These are phyloP conservation scores for Pseudomyrmex flavicornis DNA, from an alignment of 1,140 invertebrate species.

Conservation along the genomic window DNA sequence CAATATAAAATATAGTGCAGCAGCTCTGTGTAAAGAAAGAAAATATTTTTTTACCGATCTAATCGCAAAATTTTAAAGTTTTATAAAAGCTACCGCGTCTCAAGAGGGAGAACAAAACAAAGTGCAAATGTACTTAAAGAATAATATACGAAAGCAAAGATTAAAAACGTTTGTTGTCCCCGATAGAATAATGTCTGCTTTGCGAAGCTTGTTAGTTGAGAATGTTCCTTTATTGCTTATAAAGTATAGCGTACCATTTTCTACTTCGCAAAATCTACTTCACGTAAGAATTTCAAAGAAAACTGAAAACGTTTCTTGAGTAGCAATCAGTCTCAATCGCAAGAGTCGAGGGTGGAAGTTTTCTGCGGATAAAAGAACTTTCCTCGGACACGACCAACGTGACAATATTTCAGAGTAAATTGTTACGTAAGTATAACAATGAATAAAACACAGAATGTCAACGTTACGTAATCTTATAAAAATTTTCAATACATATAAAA, in stretches of 20 bases:
- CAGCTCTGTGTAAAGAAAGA: too few relatives aligned
- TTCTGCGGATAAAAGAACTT: constrained; percentile 16
- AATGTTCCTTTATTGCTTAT: not conserved
- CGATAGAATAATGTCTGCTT: not conserved
- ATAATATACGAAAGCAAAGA: not conserved
- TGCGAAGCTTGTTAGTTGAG: constrained; percentile 7
- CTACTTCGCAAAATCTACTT: not conserved
- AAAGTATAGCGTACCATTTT: not conserved
- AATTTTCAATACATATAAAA: too few relatives aligned
- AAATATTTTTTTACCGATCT: too few relatives aligned
- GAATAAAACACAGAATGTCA: not conserved
- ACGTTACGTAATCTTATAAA: too few relatives aligned
- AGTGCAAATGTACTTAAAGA: too few relatives aligned
- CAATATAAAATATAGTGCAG: too few relatives aligned
- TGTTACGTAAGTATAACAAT: constrained; percentile 22
- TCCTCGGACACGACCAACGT: not conserved
- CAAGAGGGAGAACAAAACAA: too few relatives aligned
- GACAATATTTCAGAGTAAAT: constrained; percentile 44
- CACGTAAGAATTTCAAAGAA: constrained; percentile 13
- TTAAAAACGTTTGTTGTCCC: not conserved
- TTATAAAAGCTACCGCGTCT: too few relatives aligned
- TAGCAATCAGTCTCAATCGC: constrained; percentile 36
- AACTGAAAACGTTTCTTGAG: constrained; percentile 34
- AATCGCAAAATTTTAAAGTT: too few relatives aligned
- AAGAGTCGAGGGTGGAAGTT: not conserved